phyloP scores from a whole-genome alignment of 2,113 vertebrate species.

The Prunella fulvescens region DNA sequence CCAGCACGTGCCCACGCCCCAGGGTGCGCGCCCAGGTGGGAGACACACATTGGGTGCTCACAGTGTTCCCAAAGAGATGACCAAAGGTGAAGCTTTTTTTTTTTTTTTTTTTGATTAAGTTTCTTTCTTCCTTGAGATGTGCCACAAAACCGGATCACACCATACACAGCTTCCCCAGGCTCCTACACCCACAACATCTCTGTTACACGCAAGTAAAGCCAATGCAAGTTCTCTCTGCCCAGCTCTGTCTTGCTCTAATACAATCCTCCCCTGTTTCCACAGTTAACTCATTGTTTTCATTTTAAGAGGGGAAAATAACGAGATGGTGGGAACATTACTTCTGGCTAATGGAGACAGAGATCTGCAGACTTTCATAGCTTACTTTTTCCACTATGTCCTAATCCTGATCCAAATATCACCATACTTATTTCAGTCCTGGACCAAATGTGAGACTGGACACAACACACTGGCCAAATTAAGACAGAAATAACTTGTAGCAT shows the following conservation, averaged over 20 bases:
- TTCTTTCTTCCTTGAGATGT: neutral
- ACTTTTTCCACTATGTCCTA: conserved; percentile 28
- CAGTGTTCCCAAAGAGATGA: neutral
- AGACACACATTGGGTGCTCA: neutral
- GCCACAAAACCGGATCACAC: neutral
- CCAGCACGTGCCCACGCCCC: neutral
- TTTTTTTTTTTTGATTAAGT: neutral
- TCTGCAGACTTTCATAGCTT: neutral
- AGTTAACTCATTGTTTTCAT: conserved; percentile 4
- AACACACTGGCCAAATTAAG: neutral
- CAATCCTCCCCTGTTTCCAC: conserved; percentile 9
- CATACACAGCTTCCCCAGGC: neutral
- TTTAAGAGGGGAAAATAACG: conserved; percentile 49
- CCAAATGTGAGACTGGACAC: neutral
- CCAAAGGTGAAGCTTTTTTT: neutral
- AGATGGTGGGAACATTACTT: conserved; percentile 15
- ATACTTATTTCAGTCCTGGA: conserved; percentile 19
- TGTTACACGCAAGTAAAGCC: neutral
- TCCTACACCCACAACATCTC: neutral
- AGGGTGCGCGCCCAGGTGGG: neutral
- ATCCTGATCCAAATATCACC: conserved; percentile 31
- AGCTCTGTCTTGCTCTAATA: neutral
- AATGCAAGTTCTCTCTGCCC: neutral
- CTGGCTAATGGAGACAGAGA: neutral
- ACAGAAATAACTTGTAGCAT: conserved; percentile 15